phyloP scores from a whole-genome alignment of 2,113 vertebrate species.

The Austrofundulus limnaeus region DNA sequence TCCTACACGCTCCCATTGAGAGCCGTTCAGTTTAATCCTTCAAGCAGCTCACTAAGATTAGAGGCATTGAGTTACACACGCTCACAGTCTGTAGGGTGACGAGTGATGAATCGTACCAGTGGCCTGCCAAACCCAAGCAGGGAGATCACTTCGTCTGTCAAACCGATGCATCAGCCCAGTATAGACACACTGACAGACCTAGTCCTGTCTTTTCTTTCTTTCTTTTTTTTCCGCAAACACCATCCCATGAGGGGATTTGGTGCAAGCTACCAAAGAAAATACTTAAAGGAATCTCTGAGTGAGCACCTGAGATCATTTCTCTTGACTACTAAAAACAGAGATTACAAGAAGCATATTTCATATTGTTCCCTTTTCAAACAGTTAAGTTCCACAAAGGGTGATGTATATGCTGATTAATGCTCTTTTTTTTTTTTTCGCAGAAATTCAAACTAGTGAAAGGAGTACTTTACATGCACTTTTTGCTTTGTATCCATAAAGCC shows the following conservation, averaged over 20 bases:
- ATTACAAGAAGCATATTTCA: slow-evolving; percentile 71
- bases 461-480: slow-evolving; percentile 50
- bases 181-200: slow-evolving; percentile 51
- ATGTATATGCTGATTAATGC: slow-evolving; percentile 60
- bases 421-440: slow-evolving; percentile 48
- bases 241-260: slow-evolving; percentile 70
- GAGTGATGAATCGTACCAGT: slow-evolving; percentile 75
- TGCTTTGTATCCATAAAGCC: slow-evolving; percentile 53
- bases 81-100: slow-evolving; percentile 72
- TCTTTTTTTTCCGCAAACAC: slow-evolving; percentile 52
- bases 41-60: slow-evolving; percentile 77
- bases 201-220: slow-evolving; percentile 51
- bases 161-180: slow-evolving; percentile 58
- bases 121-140: slow-evolving; percentile 72
- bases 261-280: slow-evolving; percentile 71
- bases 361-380: slow-evolving; percentile 68
- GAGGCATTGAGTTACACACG: slow-evolving; percentile 78
- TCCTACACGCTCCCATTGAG: slow-evolving; percentile 70
- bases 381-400: slow-evolving; percentile 50
- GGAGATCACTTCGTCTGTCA: slow-evolving; percentile 73
- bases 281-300: slow-evolving; percentile 62
- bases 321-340: slow-evolving; percentile 59
- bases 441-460: slow-evolving; percentile 64
- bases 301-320: slow-evolving; percentile 42
- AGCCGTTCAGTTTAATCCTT: slow-evolving; percentile 70